Percentiles rank a stretch among this genome's conserved stretches.
phyloP scores from a whole-genome alignment of 1,140 invertebrate species.

The Kradibia gibbosae region DNA sequence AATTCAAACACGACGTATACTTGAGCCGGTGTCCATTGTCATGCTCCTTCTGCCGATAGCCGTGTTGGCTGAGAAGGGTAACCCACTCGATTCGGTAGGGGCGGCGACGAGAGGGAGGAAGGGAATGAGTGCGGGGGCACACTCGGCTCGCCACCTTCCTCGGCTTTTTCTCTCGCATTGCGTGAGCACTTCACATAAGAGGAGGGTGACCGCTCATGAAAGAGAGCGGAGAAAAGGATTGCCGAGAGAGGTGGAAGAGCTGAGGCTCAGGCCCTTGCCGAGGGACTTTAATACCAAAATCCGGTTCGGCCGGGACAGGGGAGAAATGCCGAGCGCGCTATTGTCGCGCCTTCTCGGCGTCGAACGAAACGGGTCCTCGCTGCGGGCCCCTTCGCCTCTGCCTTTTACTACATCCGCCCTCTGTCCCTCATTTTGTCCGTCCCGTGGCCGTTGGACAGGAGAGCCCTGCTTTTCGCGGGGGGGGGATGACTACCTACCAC shows the following conservation, averaged over 20 bases:
- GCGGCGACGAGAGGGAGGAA: background rate
- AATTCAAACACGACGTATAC: background rate
- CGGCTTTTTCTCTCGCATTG: conserved; percentile 51
- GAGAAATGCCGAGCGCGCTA: conserved; percentile 50
- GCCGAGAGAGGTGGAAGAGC: conserved; percentile 9
- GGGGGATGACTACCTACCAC: no score
- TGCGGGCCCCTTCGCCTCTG: conserved; percentile 47
- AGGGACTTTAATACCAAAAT: conserved; percentile 63
- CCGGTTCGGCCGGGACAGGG: conserved; percentile 57
- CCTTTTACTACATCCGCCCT: conserved; percentile 25
- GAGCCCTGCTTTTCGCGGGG: background rate
- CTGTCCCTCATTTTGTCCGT: conserved; percentile 30
- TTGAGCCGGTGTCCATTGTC: conserved; percentile 38
- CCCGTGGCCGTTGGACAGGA: background rate
- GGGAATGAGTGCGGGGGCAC: background rate
- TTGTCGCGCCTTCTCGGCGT: conserved; percentile 61
- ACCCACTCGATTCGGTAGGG: no score
- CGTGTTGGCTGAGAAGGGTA: background rate
- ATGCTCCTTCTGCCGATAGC: conserved; percentile 32
- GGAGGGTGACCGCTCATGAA: background rate
- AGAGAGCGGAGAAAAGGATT: background rate
- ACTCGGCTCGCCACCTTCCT: conserved; percentile 30
- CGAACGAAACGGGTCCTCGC: conserved; percentile 50
- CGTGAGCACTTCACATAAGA: conserved; percentile 9
- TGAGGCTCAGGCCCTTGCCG: background rate